Percentiles rank a stretch among this genome's conserved stretches.
These are phyloP conservation scores for Eubucco bourcierii DNA, from an alignment of 2,113 vertebrate species.

Conservation along the genomic window DNA sequence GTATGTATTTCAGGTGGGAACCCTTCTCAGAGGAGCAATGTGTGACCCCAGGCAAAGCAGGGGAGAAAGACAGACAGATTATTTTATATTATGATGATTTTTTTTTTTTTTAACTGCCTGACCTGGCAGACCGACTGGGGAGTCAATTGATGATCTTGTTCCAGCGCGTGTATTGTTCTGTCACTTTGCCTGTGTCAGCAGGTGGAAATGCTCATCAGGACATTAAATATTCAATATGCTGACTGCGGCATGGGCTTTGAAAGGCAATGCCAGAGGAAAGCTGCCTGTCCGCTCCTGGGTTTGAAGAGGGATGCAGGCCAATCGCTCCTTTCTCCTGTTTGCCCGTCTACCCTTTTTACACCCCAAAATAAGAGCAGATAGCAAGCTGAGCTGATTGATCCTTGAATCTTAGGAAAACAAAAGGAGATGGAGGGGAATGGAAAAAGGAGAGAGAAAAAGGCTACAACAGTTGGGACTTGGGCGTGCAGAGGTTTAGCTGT, in stretches of 20 bases:
- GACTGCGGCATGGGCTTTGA: conserved; percentile 93
- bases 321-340: not conserved
- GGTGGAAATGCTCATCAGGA: conserved; percentile 95
- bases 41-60: conserved; percentile 13
- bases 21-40: conserved; percentile 66
- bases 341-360: not conserved
- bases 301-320: conserved; percentile 34
- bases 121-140: conserved; percentile 73
- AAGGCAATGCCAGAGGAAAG: conserved; percentile 81
- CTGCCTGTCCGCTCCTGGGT: conserved; percentile 54
- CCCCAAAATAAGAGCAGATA: not conserved
- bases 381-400: not conserved
- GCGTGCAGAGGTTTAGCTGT: not conserved
- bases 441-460: not conserved
- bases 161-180: conserved; percentile 90
- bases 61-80: conserved; percentile 52
- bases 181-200: conserved; percentile 99
- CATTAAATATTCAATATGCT: conserved; percentile 99
- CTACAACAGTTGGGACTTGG: not conserved
- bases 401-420: conserved; percentile 5
- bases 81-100: conserved; percentile 5
- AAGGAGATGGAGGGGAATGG: not conserved
- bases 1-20: conserved; percentile 96
- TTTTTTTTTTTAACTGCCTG: conserved; percentile 48
- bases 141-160: conserved; percentile 85